Conservation (phyloP, 2,113 vertebrate species). For the Brachyhypopomus gauderio region DNA sequence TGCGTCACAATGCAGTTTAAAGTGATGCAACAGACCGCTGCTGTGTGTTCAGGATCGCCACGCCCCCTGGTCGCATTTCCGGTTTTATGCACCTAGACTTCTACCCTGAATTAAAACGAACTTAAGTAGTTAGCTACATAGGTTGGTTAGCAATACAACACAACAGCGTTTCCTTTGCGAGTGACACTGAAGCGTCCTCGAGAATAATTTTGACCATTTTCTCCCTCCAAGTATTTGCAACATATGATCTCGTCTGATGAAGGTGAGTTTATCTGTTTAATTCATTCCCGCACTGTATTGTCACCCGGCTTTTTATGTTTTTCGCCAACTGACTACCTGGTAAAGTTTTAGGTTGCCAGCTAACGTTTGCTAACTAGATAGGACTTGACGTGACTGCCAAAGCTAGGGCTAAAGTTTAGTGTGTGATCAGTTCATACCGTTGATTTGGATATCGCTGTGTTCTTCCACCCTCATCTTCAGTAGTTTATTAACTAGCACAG, state of each 20-base stretch:
- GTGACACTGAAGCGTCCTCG: not conserved
- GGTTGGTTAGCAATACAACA: not conserved
- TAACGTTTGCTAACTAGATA: not conserved
- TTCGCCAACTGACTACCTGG: too few species aligned
- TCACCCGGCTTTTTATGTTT: not conserved
- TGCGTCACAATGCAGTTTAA: constrained; percentile 42
- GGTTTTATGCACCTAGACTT: constrained; percentile 16
- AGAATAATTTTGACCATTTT: not conserved
- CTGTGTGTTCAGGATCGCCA: constrained; percentile 47
- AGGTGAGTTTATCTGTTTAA: constrained; percentile 31
- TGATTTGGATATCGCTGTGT: too few species aligned
- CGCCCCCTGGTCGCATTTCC: constrained; percentile 48
- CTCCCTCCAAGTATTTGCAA: not conserved
- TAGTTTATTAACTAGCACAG: too few species aligned
- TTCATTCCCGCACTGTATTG: not conserved
- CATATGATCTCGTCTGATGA: constrained; percentile 40
- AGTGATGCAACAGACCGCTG: constrained; percentile 47
- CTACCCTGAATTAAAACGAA: not conserved
- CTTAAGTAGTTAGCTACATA: not conserved
- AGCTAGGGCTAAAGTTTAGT: not conserved
- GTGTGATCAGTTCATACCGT: not conserved
- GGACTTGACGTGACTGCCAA: too few species aligned
- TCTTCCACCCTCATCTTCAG: too few species aligned
- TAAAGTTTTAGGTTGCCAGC: not conserved
- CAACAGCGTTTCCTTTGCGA: not conserved